Evolutionary conservation across 1,140 invertebrate species (phyloP).

Genomic region (Neelides sp.): DNA sequence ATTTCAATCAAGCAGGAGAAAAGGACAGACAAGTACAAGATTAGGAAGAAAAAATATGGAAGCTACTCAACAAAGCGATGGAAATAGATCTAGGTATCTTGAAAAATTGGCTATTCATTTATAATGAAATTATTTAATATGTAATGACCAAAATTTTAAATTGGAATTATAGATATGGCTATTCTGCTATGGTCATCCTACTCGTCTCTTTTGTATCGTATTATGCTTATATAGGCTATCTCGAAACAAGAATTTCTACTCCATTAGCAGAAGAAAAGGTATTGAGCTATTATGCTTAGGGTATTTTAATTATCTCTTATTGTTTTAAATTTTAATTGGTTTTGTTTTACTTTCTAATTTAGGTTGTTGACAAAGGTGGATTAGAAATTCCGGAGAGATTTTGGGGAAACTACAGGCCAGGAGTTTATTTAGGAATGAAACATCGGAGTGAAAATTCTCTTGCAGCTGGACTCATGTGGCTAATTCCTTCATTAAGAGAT

Average conservation of each 20-base stretch:
- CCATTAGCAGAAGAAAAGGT: conserved; percentile 65
- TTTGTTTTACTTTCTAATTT: conserved; percentile 4
- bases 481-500: conserved; percentile 56
- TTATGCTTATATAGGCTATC: conserved; percentile 64
- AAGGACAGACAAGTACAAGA: not conserved
- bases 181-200: not conserved
- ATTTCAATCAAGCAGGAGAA: too few relatives aligned
- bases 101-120: not conserved
- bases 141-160: not conserved
- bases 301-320: not conserved
- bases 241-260: conserved; percentile 76
- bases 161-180: not conserved
- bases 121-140: not conserved
- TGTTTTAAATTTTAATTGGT: not conserved
- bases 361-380: conserved; percentile 55
- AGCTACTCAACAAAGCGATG: not conserved
- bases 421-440: conserved; percentile 79
- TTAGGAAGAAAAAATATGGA: not conserved
- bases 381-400: conserved; percentile 63
- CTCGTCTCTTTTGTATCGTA: conserved; percentile 39
- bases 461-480: conserved; percentile 94
- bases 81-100: not conserved
- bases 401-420: conserved; percentile 85
- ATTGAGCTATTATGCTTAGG: conserved; percentile 20
- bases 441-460: conserved; percentile 74